Conservation (phyloP, 2,113 vertebrate genomes). For the Egretta garzetta region DNA sequence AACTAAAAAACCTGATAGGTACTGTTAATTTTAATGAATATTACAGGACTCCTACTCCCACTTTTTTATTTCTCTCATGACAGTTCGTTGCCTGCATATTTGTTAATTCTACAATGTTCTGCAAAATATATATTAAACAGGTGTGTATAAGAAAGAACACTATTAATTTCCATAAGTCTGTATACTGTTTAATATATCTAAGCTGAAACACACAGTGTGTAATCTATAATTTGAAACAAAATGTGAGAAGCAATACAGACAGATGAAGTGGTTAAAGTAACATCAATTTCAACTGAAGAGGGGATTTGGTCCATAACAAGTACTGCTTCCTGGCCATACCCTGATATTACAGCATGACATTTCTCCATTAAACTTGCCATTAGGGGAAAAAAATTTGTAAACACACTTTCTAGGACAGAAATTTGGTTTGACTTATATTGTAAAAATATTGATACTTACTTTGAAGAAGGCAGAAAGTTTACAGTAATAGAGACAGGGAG, state of each 20-base stretch:
- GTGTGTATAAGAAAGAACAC: not conserved
- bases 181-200: not conserved
- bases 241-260: not conserved
- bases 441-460: not conserved
- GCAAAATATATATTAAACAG: not conserved
- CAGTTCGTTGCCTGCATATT: not conserved
- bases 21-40: not conserved
- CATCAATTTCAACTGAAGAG: not conserved
- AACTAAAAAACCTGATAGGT: not conserved
- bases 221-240: not conserved
- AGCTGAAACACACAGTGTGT: not conserved
- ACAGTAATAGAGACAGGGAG: not conserved
- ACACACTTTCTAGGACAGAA: not conserved
- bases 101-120: not conserved
- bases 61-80: not conserved
- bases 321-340: not conserved
- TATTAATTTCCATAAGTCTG: not conserved
- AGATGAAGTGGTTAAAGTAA: not conserved
- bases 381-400: not conserved
- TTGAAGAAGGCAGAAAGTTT: not conserved
- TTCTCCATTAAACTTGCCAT: not conserved
- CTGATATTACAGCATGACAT: not conserved
- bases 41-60: not conserved
- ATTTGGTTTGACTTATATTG: not conserved
- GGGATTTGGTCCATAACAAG: not conserved